Base-by-base conservation (phyloP, 2,888 invertebrate species). In the Morinoia aosen region DNA sequence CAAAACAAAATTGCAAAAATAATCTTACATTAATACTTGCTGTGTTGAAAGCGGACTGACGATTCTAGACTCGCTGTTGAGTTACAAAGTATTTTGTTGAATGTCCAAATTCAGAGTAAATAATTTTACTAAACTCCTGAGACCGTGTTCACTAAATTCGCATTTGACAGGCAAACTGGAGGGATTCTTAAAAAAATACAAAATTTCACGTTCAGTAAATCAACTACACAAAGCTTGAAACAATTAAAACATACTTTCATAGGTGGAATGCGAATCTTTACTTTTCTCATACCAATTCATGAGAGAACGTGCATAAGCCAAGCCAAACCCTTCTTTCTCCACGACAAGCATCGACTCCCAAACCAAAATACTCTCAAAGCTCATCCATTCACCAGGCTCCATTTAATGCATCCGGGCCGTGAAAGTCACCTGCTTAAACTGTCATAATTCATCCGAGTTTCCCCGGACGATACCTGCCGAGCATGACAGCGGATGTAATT, bases 401-500 rank as follows among this genome's bases (percentile, higher is more conserved):
- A 76, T 76, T 33, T 76, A 76, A 76, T 76, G 76, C 76, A 76
- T 76, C 33, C 33, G 76, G 16, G 19, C 25, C 76, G 2, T 12
- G 76, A 76, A 76, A 76, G 76, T 76, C 76, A 19, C 33, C 76
- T 76, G 76, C 76, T 76, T 76, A 76, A 76, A 76, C 76, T 76
- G 76, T 76, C 76, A 76, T 76, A 76, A 76, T 76, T 76, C 76
- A 76, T 76, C 7, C 76, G 33, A 76, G 25, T 76, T 76, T 76
- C 33, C 76, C 33, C 33, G 76, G 76, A 76, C 76, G 76, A 16
- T 76, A 33, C 76, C 19, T 76, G 76, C 25, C 33, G 76, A 76
- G 76, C 76, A 76, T 76, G 76, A 76, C 76, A 76, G 76, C 76
- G 76, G 76, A 76, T 76, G 76, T 76, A 76, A 76, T 76, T 76